Evolutionary conservation across 1,140 invertebrate species (phyloP).

Genomic region (Papilio polytes): DNA sequence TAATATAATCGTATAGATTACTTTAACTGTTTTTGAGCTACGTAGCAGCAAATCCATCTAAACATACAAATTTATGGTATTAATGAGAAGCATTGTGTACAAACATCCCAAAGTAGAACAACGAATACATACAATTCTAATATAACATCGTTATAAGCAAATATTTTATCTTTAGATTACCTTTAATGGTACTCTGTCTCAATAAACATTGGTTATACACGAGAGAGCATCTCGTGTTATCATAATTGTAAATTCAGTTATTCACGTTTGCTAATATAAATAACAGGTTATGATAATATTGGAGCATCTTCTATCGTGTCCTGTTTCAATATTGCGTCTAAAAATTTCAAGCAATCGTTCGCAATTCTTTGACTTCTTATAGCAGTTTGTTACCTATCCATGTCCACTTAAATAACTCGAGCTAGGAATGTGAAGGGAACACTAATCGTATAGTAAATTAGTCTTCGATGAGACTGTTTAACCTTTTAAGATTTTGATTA

Average conservation of each 20-base stretch:
- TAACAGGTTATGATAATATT: constrained; percentile 31
- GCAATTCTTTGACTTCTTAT: background rate
- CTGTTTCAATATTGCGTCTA: constrained; percentile 25
- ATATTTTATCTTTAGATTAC: background rate
- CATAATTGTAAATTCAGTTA: constrained; percentile 21
- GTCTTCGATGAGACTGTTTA: background rate
- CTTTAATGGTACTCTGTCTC: background rate
- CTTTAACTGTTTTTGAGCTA: too few species aligned
- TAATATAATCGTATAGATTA: too few species aligned
- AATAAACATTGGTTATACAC: background rate
- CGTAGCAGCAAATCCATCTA: too few species aligned
- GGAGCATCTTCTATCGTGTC: constrained; percentile 13
- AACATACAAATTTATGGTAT: background rate
- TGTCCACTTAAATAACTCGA: constrained; percentile 8
- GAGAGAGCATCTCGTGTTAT: constrained; percentile 3
- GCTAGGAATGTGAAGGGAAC: constrained; percentile 19
- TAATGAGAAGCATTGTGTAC: background rate
- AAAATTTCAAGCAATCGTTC: background rate
- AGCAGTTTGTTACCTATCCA: constrained; percentile 1
- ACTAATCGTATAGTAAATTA: constrained; percentile 24
- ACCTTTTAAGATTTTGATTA: constrained; percentile 17
- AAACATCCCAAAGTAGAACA: too few species aligned
- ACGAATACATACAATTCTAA: background rate
- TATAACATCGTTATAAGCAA: background rate
- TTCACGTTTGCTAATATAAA: constrained; percentile 13